These are phyloP conservation scores for Drosophila fuyamai DNA, from an alignment of 1,140 invertebrate genomes.

Conservation along the genomic window DNA sequence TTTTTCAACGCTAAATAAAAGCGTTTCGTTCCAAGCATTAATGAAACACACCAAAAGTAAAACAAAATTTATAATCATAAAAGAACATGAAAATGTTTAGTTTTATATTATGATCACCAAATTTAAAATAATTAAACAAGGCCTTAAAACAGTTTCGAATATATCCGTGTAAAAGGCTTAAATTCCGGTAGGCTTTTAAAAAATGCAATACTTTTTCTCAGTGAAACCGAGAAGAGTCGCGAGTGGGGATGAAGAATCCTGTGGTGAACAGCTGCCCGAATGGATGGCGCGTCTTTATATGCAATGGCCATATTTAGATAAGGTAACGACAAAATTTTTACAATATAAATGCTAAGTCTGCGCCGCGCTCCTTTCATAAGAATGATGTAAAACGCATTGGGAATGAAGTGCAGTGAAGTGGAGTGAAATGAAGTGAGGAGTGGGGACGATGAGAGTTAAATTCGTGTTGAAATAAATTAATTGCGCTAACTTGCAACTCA, in stretches of 20 bases:
- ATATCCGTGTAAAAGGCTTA: too few relatives aligned
- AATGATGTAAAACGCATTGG: constrained; percentile 71
- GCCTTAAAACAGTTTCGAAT: too few relatives aligned
- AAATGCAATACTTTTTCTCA: not conserved
- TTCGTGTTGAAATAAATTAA: constrained; percentile 84
- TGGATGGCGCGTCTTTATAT: constrained; percentile 73
- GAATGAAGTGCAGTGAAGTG: constrained; percentile 38
- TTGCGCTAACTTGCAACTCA: constrained; percentile 83
- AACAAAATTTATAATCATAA: too few relatives aligned
- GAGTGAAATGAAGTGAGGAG: constrained; percentile 48
- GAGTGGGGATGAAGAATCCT: constrained; percentile 37
- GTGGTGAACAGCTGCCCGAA: constrained; percentile 54
- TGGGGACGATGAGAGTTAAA: constrained; percentile 76
- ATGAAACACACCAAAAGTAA: too few relatives aligned
- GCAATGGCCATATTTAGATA: constrained; percentile 82
- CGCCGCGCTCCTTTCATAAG: constrained; percentile 43
- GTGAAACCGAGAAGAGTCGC: constrained; percentile 1
- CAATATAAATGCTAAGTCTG: constrained; percentile 65
- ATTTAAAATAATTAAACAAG: too few relatives aligned
- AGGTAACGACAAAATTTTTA: constrained; percentile 80
- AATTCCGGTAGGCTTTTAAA: too few relatives aligned
- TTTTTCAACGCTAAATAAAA: too few relatives aligned
- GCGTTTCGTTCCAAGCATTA: too few relatives aligned
- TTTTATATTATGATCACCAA: too few relatives aligned
- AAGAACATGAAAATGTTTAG: too few relatives aligned